Conservation (phyloP, 2,888 invertebrate species). For the Drosophila mercatorum region DNA sequence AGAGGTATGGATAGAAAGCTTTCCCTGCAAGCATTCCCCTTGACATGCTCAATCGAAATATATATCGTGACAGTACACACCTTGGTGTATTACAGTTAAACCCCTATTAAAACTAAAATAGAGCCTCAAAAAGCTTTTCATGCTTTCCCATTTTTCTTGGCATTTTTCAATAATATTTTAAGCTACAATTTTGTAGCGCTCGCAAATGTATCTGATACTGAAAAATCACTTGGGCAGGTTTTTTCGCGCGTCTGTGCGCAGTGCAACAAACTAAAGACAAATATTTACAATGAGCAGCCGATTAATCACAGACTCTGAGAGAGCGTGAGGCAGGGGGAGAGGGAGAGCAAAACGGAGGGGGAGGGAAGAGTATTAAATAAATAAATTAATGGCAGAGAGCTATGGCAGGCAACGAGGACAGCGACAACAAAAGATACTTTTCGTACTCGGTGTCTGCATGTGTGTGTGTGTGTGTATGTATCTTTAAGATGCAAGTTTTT, state of each 20-base stretch:
- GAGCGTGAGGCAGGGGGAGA: background rate
- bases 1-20: no score
- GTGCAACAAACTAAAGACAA: conserved; percentile 80
- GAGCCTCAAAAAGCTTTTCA: background rate
- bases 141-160: background rate
- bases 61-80: background rate
- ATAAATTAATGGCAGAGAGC: conserved; percentile 74
- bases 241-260: conserved; percentile 16
- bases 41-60: background rate
- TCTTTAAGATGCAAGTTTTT: conserved; percentile 70
- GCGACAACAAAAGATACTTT: conserved; percentile 40
- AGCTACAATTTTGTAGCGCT: conserved; percentile 7
- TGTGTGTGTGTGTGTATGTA: conserved; percentile 45
- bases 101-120: background rate
- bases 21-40: no score
- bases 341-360: background rate
- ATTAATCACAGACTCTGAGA: conserved; percentile 65
- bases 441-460: background rate
- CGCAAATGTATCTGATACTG: conserved; percentile 17
- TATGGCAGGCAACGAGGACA: conserved; percentile 51
- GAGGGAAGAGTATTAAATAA: conserved; percentile 69
- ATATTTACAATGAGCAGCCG: conserved; percentile 80
- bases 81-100: background rate
- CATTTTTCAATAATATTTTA: conserved; percentile 1
- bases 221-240: conserved; percentile 22